Conservation (phyloP, 2,797 vertebrate species). For the Taenioides sp. region DNA sequence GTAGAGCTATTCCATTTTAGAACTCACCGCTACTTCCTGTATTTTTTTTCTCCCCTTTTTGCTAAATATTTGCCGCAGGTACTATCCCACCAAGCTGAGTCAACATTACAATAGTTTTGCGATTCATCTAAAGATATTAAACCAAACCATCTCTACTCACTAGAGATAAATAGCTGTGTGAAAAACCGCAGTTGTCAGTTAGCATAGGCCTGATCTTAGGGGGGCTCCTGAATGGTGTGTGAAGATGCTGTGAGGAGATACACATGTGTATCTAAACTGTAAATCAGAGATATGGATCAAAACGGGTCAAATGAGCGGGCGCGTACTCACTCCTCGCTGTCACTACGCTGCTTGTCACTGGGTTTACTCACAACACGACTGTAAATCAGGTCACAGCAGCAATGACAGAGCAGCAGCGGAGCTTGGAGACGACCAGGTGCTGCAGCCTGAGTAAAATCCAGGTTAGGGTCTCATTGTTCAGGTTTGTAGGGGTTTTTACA, state of each 20-base stretch:
- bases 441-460: no score
- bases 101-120: background rate
- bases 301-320: slow-evolving; percentile 31
- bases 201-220: background rate
- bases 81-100: no score
- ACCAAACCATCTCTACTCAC: background rate
- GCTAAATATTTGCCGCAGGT: no score
- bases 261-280: background rate
- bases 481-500: no score
- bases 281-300: slow-evolving; percentile 32
- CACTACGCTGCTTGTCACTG: background rate
- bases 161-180: background rate
- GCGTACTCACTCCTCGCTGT: slow-evolving; percentile 12
- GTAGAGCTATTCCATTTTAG: no score
- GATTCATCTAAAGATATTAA: background rate
- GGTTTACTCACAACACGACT: slow-evolving; percentile 5
- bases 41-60: no score
- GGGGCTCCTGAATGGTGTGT: background rate
- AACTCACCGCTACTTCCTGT: no score
- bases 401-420: background rate
- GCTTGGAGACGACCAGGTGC: background rate
- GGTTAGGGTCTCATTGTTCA: no score
- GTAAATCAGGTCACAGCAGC: background rate
- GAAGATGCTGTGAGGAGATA: background rate
- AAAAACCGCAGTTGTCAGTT: background rate